Conservation (phyloP, 1,140 invertebrate genomes). For the Calephelis nemesis region DNA sequence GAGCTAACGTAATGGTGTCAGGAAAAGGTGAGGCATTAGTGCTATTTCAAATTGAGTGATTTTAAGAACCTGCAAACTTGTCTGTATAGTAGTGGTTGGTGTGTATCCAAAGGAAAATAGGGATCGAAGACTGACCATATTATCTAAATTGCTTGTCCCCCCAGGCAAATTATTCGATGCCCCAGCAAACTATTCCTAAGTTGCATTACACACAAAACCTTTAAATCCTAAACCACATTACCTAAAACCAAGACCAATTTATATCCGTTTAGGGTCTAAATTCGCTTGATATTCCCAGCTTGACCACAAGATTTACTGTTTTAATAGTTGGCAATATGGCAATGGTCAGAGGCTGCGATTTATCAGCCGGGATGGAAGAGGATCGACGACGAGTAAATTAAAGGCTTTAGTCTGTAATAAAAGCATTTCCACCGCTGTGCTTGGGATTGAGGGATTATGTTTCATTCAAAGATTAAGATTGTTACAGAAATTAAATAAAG, state of each 20-base stretch:
- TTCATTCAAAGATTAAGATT: constrained; percentile 12
- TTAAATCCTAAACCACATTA: not conserved
- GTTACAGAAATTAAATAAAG: constrained; percentile 5
- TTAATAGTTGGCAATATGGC: constrained; percentile 50
- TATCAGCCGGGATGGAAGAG: constrained; percentile 39
- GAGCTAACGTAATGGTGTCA: no score
- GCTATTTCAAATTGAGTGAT: no score
- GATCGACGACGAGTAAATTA: constrained; percentile 46
- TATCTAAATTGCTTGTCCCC: no score
- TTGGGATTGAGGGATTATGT: constrained; percentile 25
- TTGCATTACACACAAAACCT: not conserved
- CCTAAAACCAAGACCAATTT: not conserved
- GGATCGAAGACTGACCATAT: no score
- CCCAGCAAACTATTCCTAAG: not conserved
- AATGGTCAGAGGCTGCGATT: constrained; percentile 42
- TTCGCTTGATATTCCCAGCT: not conserved
- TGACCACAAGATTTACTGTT: constrained; percentile 46
- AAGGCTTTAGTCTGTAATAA: constrained; percentile 38
- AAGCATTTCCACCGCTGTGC: constrained; percentile 25
- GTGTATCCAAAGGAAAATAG: no score
- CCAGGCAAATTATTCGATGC: not conserved
- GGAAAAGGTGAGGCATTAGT: no score
- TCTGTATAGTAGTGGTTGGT: no score
- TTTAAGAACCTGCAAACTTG: no score
- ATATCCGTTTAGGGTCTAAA: not conserved